Percentiles rank a stretch among this genome's conserved stretches.
Conservation (phyloP, 2,888 invertebrate genomes). For the Oxyteleia sp. region DNA sequence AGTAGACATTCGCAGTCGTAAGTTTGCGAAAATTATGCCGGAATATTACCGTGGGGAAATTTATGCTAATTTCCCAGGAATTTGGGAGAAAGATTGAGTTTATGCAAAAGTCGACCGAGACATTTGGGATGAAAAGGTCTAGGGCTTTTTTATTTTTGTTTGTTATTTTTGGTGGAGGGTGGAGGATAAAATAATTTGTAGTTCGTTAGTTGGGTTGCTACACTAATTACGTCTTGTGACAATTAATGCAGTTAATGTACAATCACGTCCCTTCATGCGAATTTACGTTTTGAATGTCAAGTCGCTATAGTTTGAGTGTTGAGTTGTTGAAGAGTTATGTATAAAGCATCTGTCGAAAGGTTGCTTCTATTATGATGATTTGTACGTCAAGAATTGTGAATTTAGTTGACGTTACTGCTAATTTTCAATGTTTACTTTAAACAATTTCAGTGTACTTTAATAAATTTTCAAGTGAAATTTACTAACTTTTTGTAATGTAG, state of each 20-base stretch:
- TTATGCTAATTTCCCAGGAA: slow-evolving; percentile 62
- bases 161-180: too few species aligned
- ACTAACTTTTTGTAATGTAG: too few species aligned
- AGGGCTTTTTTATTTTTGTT: background rate
- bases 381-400: background rate
- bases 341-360: background rate
- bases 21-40: slow-evolving; percentile 68
- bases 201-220: too few species aligned
- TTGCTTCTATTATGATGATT: slow-evolving; percentile 23
- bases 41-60: slow-evolving; percentile 67
- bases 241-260: slow-evolving; percentile 55
- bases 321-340: slow-evolving; percentile 27
- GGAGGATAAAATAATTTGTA: too few species aligned
- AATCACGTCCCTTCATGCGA: slow-evolving; percentile 31
- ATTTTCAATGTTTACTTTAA: too few species aligned
- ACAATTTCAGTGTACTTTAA: too few species aligned
- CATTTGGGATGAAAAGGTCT: background rate
- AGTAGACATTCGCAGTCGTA: slow-evolving; percentile 74
- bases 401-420: too few species aligned
- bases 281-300: slow-evolving; percentile 37
- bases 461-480: too few species aligned
- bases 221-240: too few species aligned
- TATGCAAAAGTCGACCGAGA: slow-evolving; percentile 9
- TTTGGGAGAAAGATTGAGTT: slow-evolving; percentile 15
- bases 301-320: slow-evolving; percentile 22